Conservation (phyloP, 2,888 invertebrate species). For the Sarcophaga variegata region DNA sequence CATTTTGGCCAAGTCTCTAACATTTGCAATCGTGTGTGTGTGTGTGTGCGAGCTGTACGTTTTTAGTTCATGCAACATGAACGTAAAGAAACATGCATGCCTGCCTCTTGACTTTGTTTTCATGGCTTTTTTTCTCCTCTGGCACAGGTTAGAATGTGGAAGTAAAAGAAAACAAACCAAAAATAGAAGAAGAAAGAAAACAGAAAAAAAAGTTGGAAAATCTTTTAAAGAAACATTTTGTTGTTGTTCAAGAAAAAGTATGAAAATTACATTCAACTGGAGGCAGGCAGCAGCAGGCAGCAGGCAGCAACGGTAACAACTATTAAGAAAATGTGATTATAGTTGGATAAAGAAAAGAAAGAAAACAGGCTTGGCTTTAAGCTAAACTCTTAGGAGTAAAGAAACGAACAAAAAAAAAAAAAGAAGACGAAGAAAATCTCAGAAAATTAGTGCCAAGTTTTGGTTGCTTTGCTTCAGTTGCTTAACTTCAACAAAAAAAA, state of each 20-base stretch:
- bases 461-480: background rate
- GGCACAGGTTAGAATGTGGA: slow-evolving; percentile 33
- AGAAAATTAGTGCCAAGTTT: slow-evolving; percentile 1
- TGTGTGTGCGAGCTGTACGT: slow-evolving; percentile 41
- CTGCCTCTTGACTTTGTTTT: slow-evolving; percentile 13
- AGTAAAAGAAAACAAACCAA: background rate
- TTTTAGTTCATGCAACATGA: slow-evolving; percentile 41
- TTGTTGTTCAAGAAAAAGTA: background rate
- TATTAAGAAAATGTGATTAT: slow-evolving; percentile 31
- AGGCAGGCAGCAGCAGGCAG: background rate
- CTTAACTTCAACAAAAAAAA: background rate
- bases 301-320: background rate
- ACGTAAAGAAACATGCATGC: slow-evolving; percentile 19
- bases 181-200: too few relatives aligned
- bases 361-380: slow-evolving; percentile 37
- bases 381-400: slow-evolving; percentile 9
- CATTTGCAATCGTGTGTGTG: too few relatives aligned
- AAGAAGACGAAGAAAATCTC: background rate
- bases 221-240: background rate
- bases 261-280: too few relatives aligned
- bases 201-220: background rate
- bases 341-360: background rate
- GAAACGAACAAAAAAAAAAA: too few relatives aligned
- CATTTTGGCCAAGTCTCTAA: too few relatives aligned
- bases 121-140: background rate